Base-by-base conservation (phyloP, 2,113 vertebrate genomes). In the Varanus komodoensis region DNA sequence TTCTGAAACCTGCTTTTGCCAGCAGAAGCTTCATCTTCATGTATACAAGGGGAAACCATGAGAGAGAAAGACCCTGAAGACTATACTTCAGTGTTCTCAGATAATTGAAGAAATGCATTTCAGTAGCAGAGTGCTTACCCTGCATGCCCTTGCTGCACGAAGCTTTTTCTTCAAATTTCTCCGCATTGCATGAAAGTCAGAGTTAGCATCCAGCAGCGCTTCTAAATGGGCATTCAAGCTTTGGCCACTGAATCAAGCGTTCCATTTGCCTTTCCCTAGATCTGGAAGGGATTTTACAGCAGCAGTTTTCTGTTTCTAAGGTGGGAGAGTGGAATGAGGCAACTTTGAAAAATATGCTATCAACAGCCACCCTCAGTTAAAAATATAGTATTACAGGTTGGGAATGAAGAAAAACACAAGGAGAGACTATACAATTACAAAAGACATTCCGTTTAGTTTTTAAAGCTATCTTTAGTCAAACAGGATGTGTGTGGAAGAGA, bases 21-120 rank as follows among this genome's bases (percentile, higher is more conserved):
- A 95, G 94, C 95, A 95, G 93, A 95, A 96, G 87, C 89, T 87
- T 95, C 92, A 87, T 94, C 95, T 95, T 93, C 93, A 95, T 92
- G 96, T 34, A 92, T 0, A 91, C 81, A 94, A 87, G 90, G 94
- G 82, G 80, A 88, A 93, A 84, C 12, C 71, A 0, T 54, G 77
- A 94, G 90, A 92, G 93, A 92, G 91, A 86, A 94, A 93, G 90
- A 73, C 89, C 86, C 86, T 0, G 67, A 69, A 92, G 94, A 91
- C 80, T 21, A 34, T 0, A 2, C 82, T 87, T 92, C 95, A 91
- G 81, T 21, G 48, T 81, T 77, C 89, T 32, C 88, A 71, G 82
- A 5, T 1, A 91, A 92, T 88, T 27, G 1, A 87, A 25, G 5
- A 34, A 91, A 86, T 69, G 68, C 77, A 44, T 9, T 52, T 71